These are phyloP conservation scores for Paedocypris sp. DNA, from an alignment of 2,113 vertebrate genomes.

Conservation along the genomic window DNA sequence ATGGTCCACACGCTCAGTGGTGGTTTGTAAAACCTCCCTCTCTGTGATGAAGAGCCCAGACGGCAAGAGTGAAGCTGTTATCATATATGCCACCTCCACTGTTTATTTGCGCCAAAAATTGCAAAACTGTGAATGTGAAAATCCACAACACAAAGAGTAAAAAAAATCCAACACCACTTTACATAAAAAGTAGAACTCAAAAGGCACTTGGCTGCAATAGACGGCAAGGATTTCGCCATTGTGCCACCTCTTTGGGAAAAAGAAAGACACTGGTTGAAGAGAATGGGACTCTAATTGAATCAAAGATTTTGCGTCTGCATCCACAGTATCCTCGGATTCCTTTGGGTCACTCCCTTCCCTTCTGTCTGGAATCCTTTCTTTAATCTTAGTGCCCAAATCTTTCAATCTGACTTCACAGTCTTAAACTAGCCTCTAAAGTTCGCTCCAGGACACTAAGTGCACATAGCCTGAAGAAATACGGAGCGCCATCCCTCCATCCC, in stretches of 20 bases:
- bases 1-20: neutral
- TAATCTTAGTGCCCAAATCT: neutral
- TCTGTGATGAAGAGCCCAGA: neutral
- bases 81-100: neutral
- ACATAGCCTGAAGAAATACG: slow-evolving; percentile 1
- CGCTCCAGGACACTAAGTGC: slow-evolving; percentile 18
- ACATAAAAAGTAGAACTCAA: neutral
- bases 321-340: slow-evolving; percentile 1
- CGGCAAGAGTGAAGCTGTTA: neutral
- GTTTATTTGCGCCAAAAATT: neutral
- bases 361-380: neutral
- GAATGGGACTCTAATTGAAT: neutral
- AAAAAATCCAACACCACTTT: neutral
- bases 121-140: neutral
- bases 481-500: neutral
- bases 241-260: neutral
- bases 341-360: neutral
- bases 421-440: neutral
- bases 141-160: neutral
- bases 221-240: neutral
- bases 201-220: neutral
- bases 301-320: slow-evolving; percentile 18
- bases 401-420: neutral
- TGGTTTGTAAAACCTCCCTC: slow-evolving; percentile 2
- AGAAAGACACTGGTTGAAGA: no score